A percentile compares a stretch with the other conserved stretches of the same genome.
phyloP scores from a whole-genome alignment of 2,113 vertebrate genomes.

The Charina bottae region DNA sequence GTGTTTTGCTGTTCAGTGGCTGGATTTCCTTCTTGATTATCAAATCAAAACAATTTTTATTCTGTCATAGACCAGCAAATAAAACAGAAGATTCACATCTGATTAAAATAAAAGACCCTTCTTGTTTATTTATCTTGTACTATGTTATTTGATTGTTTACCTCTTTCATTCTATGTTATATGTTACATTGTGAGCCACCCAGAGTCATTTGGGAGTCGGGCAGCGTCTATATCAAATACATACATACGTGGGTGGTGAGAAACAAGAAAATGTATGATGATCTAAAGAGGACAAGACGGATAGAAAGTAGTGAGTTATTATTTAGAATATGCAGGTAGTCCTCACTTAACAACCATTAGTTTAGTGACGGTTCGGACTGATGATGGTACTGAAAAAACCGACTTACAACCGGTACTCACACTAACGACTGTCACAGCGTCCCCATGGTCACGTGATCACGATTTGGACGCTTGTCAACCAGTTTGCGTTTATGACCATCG shows the following conservation, averaged over 20 bases:
- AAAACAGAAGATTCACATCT: too few species aligned
- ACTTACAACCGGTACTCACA: too few species aligned
- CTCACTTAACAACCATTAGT: too few species aligned
- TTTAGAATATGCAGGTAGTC: background rate
- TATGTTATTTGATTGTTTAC: background rate
- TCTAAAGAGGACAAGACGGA: background rate
- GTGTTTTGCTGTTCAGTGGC: background rate
- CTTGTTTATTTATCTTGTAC: background rate
- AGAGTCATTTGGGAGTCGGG: background rate
- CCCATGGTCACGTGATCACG: too few species aligned
- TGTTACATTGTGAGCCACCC: background rate
- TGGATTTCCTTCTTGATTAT: background rate
- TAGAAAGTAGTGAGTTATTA: background rate
- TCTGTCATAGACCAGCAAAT: too few species aligned
- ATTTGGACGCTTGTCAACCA: too few species aligned
- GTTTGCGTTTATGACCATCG: too few species aligned
- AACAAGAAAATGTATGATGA: background rate
- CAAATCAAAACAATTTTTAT: too few species aligned
- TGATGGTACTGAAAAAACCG: too few species aligned
- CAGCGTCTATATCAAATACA: background rate
- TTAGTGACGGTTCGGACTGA: too few species aligned
- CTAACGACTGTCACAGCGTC: too few species aligned
- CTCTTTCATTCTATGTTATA: background rate
- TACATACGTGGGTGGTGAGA: background rate
- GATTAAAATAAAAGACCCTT: too few species aligned